Conservation (phyloP, 2,113 vertebrate species). For the Rallus limicola region DNA sequence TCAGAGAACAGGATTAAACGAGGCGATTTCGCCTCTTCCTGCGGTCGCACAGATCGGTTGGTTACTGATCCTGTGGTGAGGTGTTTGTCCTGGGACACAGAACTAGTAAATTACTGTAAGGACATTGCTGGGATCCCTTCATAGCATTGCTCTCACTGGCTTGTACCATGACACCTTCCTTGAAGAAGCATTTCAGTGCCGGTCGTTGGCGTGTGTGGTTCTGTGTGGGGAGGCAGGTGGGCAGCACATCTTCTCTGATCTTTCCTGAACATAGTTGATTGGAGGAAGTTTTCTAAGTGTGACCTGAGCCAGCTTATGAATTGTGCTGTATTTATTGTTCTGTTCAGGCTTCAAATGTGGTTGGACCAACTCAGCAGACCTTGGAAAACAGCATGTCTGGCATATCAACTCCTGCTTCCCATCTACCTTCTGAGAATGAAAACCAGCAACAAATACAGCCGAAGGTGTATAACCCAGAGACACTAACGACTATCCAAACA, state of each 20-base stretch:
- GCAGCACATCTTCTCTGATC: background rate
- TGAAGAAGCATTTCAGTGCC: background rate
- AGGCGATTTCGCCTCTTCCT: background rate
- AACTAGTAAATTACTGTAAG: background rate
- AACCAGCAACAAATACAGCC: conserved; percentile 80
- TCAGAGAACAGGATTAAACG: background rate
- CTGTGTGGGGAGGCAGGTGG: background rate
- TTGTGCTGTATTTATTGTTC: background rate
- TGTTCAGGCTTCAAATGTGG: conserved; percentile 81
- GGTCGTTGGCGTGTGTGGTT: background rate
- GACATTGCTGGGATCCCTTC: background rate
- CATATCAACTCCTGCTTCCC: conserved; percentile 82
- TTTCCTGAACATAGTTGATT: background rate
- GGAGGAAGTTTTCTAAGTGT: background rate
- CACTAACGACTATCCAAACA: conserved; percentile 87
- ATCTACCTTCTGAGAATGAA: conserved; percentile 85
- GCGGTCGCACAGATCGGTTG: background rate
- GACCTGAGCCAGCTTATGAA: background rate
- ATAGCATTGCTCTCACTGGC: background rate
- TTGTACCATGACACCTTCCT: background rate
- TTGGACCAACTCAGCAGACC: conserved; percentile 83
- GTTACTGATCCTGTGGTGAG: background rate
- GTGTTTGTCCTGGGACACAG: background rate
- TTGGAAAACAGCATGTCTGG: conserved; percentile 81
- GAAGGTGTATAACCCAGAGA: conserved; percentile 83